Evolutionary conservation across 2,113 vertebrate genomes (phyloP).

Genomic region (Plecturocebus donacophilus): DNA sequence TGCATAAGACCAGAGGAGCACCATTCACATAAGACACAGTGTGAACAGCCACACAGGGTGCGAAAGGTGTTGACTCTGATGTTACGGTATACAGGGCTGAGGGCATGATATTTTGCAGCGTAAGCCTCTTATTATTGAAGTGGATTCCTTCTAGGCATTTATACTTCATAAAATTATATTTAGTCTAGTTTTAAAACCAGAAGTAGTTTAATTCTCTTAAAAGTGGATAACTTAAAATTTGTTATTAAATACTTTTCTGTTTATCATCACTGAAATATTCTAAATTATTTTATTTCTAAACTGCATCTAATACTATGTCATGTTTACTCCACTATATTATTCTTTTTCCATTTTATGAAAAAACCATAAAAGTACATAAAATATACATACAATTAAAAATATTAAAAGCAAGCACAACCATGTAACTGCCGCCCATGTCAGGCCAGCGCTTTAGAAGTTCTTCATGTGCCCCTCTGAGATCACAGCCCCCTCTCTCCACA

Average conservation of each 20-base stretch:
- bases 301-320: background rate
- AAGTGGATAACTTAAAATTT: too few relatives aligned
- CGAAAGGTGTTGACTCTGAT: background rate
- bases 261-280: background rate
- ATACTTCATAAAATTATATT: background rate
- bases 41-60: background rate
- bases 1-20: background rate
- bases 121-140: background rate
- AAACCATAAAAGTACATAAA: background rate
- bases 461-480: background rate
- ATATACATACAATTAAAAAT: background rate
- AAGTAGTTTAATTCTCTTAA: background rate
- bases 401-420: background rate
- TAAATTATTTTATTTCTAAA: background rate
- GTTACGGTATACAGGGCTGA: background rate
- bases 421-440: background rate
- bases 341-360: background rate
- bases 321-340: background rate
- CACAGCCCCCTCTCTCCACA: too few relatives aligned
- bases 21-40: background rate
- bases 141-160: slow-evolving; percentile 12
- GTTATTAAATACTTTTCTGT: background rate
- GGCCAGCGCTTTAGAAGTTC: background rate
- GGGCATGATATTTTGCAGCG: background rate
- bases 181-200: background rate